A percentile compares a stretch with the other conserved stretches of the same genome.
Evolutionary conservation across 2,797 vertebrate species (phyloP).

Genomic region (Paedocypris micromegethes): DNA sequence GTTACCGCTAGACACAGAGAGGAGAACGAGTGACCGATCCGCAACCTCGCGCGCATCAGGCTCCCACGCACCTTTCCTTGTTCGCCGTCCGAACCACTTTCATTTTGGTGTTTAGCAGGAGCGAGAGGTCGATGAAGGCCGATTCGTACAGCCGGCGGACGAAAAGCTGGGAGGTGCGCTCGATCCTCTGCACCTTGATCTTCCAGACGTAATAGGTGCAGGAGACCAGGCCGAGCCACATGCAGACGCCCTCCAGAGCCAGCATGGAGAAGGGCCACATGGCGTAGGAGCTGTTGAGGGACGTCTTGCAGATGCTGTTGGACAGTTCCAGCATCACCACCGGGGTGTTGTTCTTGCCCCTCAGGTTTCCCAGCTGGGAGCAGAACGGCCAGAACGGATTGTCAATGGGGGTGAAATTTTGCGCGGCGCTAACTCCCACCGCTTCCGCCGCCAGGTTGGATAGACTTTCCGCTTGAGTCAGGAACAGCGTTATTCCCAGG

Average conservation of each 20-base stretch:
- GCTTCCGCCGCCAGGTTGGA: neutral
- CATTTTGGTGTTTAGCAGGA: slow-evolving; percentile 76
- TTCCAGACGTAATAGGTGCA: slow-evolving; percentile 74
- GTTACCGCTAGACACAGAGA: neutral
- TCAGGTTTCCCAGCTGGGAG: slow-evolving; percentile 41
- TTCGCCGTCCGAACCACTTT: slow-evolving; percentile 60
- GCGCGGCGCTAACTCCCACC: rapidly evolving
- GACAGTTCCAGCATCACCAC: slow-evolving; percentile 63
- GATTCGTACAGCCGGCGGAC: slow-evolving; percentile 75
- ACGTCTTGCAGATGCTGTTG: slow-evolving; percentile 69
- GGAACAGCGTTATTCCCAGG: slow-evolving; percentile 63
- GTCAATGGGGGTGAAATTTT: slow-evolving; percentile 17
- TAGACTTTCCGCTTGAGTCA: slow-evolving; percentile 47
- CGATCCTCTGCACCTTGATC: slow-evolving; percentile 69
- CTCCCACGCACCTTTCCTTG: slow-evolving; percentile 55
- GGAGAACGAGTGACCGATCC: too few species aligned
- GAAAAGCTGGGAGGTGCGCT: slow-evolving; percentile 75
- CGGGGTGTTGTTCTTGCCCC: slow-evolving; percentile 51
- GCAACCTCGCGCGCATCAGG: too few species aligned
- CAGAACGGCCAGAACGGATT: slow-evolving; percentile 59
- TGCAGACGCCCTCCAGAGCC: slow-evolving; percentile 67
- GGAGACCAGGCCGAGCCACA: slow-evolving; percentile 69
- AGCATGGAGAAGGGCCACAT: slow-evolving; percentile 69
- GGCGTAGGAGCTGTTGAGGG: slow-evolving; percentile 62
- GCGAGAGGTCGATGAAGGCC: slow-evolving; percentile 73